Percentiles rank a stretch among this genome's conserved stretches.
Evolutionary conservation across 2,888 invertebrate species (phyloP).

Genomic region (Drosophila mercatorum): DNA sequence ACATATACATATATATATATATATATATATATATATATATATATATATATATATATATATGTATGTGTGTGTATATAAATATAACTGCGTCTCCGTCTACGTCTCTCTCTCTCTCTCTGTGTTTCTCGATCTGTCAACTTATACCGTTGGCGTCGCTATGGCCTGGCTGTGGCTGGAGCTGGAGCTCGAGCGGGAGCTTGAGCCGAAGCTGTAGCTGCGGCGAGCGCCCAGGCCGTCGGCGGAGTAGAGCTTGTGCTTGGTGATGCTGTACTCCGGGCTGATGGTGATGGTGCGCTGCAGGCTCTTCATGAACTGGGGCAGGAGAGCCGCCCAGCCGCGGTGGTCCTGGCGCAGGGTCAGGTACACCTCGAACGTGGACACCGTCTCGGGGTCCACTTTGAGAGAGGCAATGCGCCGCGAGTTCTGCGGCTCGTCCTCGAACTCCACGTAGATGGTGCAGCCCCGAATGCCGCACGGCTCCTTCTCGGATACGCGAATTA

Average conservation of each 20-base stretch:
- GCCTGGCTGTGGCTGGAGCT: conserved; percentile 61
- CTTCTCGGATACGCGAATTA: conserved; percentile 81
- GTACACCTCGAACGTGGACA: conserved; percentile 81
- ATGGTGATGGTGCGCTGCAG: conserved; percentile 82
- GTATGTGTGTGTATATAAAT: conserved; percentile 18
- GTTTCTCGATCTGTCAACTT: conserved; percentile 9
- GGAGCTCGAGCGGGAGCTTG: conserved; percentile 46
- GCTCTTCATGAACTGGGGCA: conserved; percentile 83
- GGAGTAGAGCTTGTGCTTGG: conserved; percentile 81
- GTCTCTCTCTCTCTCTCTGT: conserved; percentile 34
- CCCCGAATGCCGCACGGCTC: conserved; percentile 82
- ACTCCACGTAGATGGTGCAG: conserved; percentile 82
- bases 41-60: conserved; percentile 12
- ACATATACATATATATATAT: conserved; percentile 8
- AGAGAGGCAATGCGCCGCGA: conserved; percentile 81
- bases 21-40: conserved; percentile 20
- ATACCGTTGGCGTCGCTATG: conserved; percentile 71
- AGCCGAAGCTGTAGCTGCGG: conserved; percentile 72
- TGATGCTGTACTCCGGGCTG: conserved; percentile 81
- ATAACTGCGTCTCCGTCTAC: conserved; percentile 28
- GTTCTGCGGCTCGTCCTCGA: conserved; percentile 82
- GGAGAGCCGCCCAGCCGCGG: conserved; percentile 80
- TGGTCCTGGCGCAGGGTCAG: conserved; percentile 82
- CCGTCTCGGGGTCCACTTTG: conserved; percentile 80
- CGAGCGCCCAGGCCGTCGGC: conserved; percentile 66